Base-by-base conservation (phyloP, 2,113 vertebrate genomes). In the Neoarius graeffei region DNA sequence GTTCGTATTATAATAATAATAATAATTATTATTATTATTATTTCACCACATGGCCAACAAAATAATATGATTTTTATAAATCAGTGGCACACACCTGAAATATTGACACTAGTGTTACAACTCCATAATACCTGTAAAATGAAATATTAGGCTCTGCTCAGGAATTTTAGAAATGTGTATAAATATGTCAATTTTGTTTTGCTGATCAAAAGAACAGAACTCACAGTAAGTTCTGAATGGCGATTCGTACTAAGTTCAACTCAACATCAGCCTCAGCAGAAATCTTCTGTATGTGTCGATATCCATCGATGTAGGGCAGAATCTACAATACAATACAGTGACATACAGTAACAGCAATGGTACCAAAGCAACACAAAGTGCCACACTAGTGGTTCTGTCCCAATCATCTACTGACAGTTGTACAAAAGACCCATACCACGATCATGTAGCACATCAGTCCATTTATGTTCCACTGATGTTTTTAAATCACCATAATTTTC, bases 241-340 rank as follows among this genome's bases (percentile, higher is more conserved):
- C 98, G 0, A 99, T 99, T 91, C 98, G 97, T 92, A 99, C 98
- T 67, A 99, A 94, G 92, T 99, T 99, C 89, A 99, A 95, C 92
- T 99, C 98, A 81, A 99, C 98, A 0, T 99, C 98, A 0, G 98
- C 98, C 91, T 99, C 98, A 0, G 98, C 98, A 0, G 98, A 98
- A 86, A 99, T 99, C 92, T 99, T 99, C 91, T 99, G 98, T 76
- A 99, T 96, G 0, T 99, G 98, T 67, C 98, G 96, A 91, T 98
- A 99, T 25, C 98, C 98, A 25, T 99, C 98, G 0, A 99, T 99
- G 87, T 97, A 98, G 5, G 97, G 95, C 84, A 99, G 92, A 91
- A 99, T 99, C 98, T 99, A 86, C 56, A 85, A 62, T 13, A 62
- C 14, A 79, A 15, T 54, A 5, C 15, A 52, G n/a, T 57, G 14